phyloP scores from a whole-genome alignment of 1,140 invertebrate genomes.

The Listronotus bonariensis region DNA sequence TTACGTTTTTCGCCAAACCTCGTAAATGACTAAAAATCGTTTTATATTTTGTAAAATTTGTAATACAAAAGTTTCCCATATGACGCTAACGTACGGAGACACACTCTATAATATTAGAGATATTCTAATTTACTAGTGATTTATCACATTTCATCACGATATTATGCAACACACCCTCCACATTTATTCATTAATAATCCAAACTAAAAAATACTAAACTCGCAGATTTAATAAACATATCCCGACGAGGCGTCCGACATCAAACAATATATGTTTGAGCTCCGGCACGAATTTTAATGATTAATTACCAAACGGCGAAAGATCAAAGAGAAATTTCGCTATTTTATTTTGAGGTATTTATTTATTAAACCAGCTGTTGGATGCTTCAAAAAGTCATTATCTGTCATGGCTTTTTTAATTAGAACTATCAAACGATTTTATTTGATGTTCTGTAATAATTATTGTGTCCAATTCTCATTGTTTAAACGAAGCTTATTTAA shows the following conservation, averaged over 20 bases:
- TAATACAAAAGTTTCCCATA: too few species aligned
- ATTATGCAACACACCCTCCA: background rate
- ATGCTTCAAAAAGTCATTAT: background rate
- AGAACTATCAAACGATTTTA: too few species aligned
- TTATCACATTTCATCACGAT: conserved; percentile 13
- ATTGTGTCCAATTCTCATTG: too few species aligned
- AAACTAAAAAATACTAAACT: conserved; percentile 18
- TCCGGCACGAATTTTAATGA: background rate
- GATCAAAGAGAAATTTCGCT: conserved; percentile 13
- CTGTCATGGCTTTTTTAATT: too few species aligned
- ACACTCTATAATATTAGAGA: too few species aligned
- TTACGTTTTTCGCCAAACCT: too few species aligned
- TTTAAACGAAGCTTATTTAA: too few species aligned
- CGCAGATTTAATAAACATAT: conserved; percentile 21
- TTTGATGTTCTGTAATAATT: too few species aligned
- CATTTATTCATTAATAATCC: conserved; percentile 13
- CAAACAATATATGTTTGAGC: conserved; percentile 11
- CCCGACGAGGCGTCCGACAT: conserved; percentile 11
- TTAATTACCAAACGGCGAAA: conserved; percentile 15
- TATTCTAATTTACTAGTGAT: too few species aligned
- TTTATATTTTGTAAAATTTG: too few species aligned
- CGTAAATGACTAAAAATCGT: too few species aligned
- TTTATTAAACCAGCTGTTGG: background rate
- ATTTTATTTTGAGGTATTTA: conserved; percentile 9
- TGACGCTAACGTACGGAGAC: too few species aligned